These are phyloP conservation scores for Trichopria drosophilae DNA, from an alignment of 2,888 invertebrate genomes.

Conservation along the genomic window DNA sequence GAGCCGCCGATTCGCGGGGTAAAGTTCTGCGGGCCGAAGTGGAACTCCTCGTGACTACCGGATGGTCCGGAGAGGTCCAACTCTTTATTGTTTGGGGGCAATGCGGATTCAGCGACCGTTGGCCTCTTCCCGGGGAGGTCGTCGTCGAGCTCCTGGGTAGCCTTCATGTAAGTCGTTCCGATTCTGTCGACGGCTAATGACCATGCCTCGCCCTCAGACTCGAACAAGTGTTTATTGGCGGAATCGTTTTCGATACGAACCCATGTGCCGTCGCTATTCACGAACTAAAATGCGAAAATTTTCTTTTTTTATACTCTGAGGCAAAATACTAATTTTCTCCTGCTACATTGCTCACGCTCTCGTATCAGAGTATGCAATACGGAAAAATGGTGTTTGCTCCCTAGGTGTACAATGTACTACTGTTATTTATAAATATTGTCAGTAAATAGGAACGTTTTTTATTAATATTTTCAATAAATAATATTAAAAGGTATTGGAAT, in stretches of 20 bases:
- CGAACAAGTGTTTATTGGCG: constrained; percentile 69
- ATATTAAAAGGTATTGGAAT: neutral
- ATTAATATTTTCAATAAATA: neutral
- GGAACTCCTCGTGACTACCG: constrained; percentile 48
- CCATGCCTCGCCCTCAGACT: constrained; percentile 72
- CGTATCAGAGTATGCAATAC: too few relatives aligned
- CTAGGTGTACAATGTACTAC: too few relatives aligned
- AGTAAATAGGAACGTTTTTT: too few relatives aligned
- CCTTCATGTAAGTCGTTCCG: constrained; percentile 68
- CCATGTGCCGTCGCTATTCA: constrained; percentile 70
- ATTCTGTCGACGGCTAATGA: constrained; percentile 69
- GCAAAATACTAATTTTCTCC: too few relatives aligned
- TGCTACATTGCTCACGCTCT: too few relatives aligned
- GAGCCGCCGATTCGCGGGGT: constrained; percentile 41
- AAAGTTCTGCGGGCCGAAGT: constrained; percentile 47
- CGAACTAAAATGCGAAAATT: constrained; percentile 57
- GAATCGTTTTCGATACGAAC: constrained; percentile 67
- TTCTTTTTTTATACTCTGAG: too few relatives aligned
- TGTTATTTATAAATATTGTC: too few relatives aligned
- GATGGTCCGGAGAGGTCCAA: constrained; percentile 63
- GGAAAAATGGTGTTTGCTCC: too few relatives aligned
- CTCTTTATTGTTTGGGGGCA: constrained; percentile 58
- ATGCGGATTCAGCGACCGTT: constrained; percentile 38
- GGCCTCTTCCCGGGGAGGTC: constrained; percentile 44
- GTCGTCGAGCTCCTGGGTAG: constrained; percentile 59